Evolutionary conservation across 2,113 vertebrate genomes (phyloP), one percentile per base, ranked within the genome.

Genomic region (Hemibagrus wyckioides): DNA sequence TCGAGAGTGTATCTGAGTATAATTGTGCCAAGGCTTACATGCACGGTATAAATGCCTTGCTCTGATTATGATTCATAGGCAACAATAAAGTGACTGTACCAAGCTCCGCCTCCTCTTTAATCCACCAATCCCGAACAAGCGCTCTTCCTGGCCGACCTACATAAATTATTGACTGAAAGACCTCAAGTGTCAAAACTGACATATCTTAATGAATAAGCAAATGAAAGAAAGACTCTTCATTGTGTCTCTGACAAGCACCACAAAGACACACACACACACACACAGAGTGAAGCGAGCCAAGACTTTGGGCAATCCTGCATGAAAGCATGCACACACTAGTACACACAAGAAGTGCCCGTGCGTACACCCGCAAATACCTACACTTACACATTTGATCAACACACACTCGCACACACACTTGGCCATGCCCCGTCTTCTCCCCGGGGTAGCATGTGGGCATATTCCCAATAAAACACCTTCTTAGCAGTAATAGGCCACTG

Each of bases 401-500:
- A 85, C 84, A 88, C 84, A 86, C 39, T 63, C 71, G 39, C 71
- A 83, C 86, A 83, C 86, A 87, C 80, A 76, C n/a, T 28, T 39
- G 63, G 48, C 82, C 50, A 48, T 65, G 86, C 80, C 90, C 87
- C 54, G 89, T 92, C 92, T 93, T 93, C 91, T 96, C 96, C 41
- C 93, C 93, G 89, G 96, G 95, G 97, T 93, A 80, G 86, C 80
- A 83, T 90, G 93, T 95, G 88, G 88, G 94, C 83, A 83, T 94
- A 94, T 95, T 97, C 96, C 96, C 96, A 96, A 95, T 97, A 98
- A 97, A 97, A 98, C 96, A 97, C 96, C 96, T 97, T 96, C 95
- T 97, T 94, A 96, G 95, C 95, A 95, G 95, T 96, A 97, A 96
- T 94, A 95, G 96, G 94, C 96, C 97, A 97, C 96, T 94, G 94